Evolutionary conservation across 2,888 invertebrate species (phyloP), one percentile per base, ranked within the genome.

Genomic region (Thalpophila matura): DNA sequence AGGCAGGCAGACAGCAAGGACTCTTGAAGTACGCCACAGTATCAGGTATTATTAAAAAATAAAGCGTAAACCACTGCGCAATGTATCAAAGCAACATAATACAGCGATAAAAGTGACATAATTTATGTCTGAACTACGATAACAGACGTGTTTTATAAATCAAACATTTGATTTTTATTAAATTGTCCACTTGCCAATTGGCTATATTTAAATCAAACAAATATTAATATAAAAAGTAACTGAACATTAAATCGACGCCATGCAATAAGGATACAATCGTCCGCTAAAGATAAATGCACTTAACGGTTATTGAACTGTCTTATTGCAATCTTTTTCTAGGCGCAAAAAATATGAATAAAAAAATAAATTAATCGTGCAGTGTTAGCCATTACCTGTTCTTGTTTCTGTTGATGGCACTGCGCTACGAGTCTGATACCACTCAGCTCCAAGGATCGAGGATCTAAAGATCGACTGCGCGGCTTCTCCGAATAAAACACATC

Each of bases 391-490:
- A 76, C 72, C 72, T 74, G 70, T 6, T 68, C 61, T 3, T 70
- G 62, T 45, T 83, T 82, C 79, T 90, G 89, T 51, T 90, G 88
- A 26, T 90, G 86, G 50, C 95, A 92, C 79, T 96, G 96, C 10
- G 96, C 91, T 54, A 96, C 95, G 38, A 96, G 86, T 54, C 95
- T 95, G 68, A 97, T 95, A 31, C 97, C 97, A 61, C 97, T 96
- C 56, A 96, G 92, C 84, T 97, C 97, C 83, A 97, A 90, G 7
- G 97, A 96, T 71, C 96, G 96, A 26, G 97, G 96, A 87, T 97
- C 97, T 87, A 97, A 89, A 1, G 97, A 97, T 65, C 97, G 95
- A 87, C 97, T 97, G 54, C 97, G 95, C 9, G 96, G 97, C 81
- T 97, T 97, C 73, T 94, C 92, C 43, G 95, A 93, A 84, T 92